Base-by-base conservation (phyloP, 2,113 vertebrate species). In the Rhadina sibilatrix region DNA sequence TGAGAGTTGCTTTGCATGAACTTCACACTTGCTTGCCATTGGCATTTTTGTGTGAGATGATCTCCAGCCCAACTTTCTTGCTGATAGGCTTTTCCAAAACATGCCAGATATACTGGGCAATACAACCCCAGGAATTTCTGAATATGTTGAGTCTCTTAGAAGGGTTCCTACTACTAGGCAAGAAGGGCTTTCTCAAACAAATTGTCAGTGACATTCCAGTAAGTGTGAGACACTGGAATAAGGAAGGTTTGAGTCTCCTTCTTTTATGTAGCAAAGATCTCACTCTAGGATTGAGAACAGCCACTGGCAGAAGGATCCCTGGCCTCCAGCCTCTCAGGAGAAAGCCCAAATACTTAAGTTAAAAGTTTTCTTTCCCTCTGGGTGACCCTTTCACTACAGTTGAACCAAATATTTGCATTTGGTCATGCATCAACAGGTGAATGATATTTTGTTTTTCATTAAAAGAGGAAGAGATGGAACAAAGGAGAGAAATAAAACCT, bases 71-170 rank as follows among this genome's bases (percentile, higher is more conserved):
- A 17, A 22, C 15, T 46, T 80, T 64, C 76, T 54, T 64, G 15
- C 28, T n/a, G 20, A 54, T 3, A n/a, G 22, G 20, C 6, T 30
- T 89, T 89, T 75, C 57, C 47, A 75, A 44, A 83, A 37, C 1
- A 0, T 30, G 22, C 7, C 17, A 31, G n/a, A n/a, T 53, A 61
- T 7, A 56, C 5, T 1, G 53, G 37, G 10, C 18, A 69, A 15
- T 49, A 33, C 6, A 65, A 5, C 1, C 9, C 3, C 0, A 0
- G 15, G 8, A 44, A 31, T 40, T 71, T 57, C 52, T 86, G 42
- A 25, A 38, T 54, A 19, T 30, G 15, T 5, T 46, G 40, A 15
- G 31, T 38, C 15, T 93, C 37, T 66, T 46, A 35, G 40, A 24
- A 70, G 6, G 6, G 2, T 44, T 78, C 42, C 28, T 60, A 49